A percentile compares a stretch with the other conserved stretches of the same genome.
These are phyloP conservation scores for Crocuta crocuta DNA, from an alignment of 2,113 vertebrate genomes.

Conservation along the genomic window DNA sequence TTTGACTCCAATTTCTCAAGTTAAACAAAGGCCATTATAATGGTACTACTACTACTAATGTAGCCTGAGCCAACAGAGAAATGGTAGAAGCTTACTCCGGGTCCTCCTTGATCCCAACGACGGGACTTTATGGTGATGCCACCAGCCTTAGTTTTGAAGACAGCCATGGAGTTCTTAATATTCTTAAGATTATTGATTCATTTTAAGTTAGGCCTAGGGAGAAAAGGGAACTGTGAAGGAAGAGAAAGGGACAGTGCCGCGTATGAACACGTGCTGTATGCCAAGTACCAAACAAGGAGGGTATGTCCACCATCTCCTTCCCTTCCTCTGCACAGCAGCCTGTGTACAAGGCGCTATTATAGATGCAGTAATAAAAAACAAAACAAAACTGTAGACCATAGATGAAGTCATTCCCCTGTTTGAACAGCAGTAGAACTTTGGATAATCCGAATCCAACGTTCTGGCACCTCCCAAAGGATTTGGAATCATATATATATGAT, in stretches of 20 bases:
- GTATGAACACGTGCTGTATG: neutral
- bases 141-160: neutral
- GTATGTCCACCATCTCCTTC: accelerated
- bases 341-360: accelerated
- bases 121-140: neutral
- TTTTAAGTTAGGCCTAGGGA: neutral
- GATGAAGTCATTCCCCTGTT: neutral
- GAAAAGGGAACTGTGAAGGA: neutral
- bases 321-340: neutral
- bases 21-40: constrained; percentile 55
- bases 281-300: too few species aligned
- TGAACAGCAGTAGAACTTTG: neutral
- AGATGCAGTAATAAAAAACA: neutral
- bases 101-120: neutral
- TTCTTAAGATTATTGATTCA: neutral
- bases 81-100: neutral
- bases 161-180: neutral
- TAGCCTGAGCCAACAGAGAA: neutral
- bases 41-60: neutral
- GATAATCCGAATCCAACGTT: neutral
- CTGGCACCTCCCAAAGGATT: neutral
- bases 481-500: neutral
- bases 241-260: neutral
- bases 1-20: constrained; percentile 54
- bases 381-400: neutral